A percentile compares a stretch with the other conserved stretches of the same genome.
Evolutionary conservation across 2,113 vertebrate genomes (phyloP).

Genomic region (Xenopus laevis): DNA sequence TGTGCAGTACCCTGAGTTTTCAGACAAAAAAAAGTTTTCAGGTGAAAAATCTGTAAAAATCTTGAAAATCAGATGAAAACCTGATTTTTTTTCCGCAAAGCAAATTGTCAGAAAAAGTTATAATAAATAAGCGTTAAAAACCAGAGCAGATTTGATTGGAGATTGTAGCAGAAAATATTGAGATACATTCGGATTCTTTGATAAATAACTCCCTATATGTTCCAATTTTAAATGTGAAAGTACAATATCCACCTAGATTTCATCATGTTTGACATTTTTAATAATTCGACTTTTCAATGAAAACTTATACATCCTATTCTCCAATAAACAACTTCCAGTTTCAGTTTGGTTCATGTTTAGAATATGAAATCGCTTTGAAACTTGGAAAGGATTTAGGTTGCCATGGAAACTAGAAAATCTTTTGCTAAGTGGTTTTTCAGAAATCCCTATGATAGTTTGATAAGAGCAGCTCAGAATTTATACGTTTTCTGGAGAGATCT

Average conservation of each 20-base stretch:
- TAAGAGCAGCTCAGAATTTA: slow-evolving; percentile 32
- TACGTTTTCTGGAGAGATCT: no score
- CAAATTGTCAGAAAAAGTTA: no score
- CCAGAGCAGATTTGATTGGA: no score
- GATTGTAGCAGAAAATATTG: no score
- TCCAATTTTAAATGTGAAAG: not conserved
- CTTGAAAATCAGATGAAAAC: no score
- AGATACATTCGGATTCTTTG: no score
- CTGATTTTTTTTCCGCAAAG: no score
- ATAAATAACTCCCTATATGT: not conserved
- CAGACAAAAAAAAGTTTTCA: no score
- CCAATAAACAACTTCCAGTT: slow-evolving; percentile 42
- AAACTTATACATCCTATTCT: slow-evolving; percentile 28
- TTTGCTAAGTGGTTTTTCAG: slow-evolving; percentile 43
- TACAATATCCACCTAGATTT: slow-evolving; percentile 7
- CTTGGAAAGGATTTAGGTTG: slow-evolving; percentile 41
- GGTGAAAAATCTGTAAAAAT: no score
- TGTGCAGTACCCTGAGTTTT: no score
- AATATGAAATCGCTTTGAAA: slow-evolving; percentile 44
- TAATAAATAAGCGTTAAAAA: no score
- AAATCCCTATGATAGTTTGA: slow-evolving; percentile 45
- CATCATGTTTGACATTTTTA: slow-evolving; percentile 5
- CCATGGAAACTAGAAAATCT: slow-evolving; percentile 44
- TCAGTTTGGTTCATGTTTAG: slow-evolving; percentile 42
- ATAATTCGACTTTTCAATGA: slow-evolving; percentile 20